Evolutionary conservation across 2,113 vertebrate genomes (phyloP).

Genomic region (Neopipo cinnamomea): DNA sequence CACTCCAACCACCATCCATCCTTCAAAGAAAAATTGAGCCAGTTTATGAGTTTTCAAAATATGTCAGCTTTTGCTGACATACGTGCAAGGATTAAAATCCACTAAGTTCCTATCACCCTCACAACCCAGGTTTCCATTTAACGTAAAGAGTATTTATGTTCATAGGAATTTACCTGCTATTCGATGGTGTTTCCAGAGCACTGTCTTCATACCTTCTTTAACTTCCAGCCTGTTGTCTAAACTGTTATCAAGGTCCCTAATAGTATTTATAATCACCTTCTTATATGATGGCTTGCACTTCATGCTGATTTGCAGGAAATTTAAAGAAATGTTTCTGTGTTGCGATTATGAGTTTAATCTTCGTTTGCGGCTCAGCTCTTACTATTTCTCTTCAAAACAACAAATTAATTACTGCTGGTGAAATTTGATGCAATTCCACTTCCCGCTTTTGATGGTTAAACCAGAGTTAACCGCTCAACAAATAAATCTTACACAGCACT

Average conservation of each 20-base stretch:
- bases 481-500: conserved; percentile 56
- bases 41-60: not conserved
- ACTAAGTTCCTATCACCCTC: not conserved
- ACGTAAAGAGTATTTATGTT: not conserved
- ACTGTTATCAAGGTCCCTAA: not conserved
- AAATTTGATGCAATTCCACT: conserved; percentile 12
- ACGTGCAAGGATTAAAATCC: not conserved
- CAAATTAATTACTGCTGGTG: not conserved
- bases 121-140: not conserved
- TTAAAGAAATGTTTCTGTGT: not conserved
- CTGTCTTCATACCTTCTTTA: not conserved
- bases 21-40: rapidly evolving
- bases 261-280: not conserved
- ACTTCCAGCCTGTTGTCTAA: not conserved
- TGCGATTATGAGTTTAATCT: not conserved
- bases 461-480: conserved; percentile 37
- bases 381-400: not conserved
- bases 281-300: not conserved
- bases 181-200: not conserved
- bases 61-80: not conserved
- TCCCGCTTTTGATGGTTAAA: conserved; percentile 5
- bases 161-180: not conserved
- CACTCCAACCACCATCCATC: rapidly evolving
- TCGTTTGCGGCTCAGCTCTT: not conserved
- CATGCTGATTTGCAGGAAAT: not conserved